These are phyloP conservation scores for Idaea dimidiata DNA, from an alignment of 2,888 invertebrate genomes.

Conservation along the genomic window DNA sequence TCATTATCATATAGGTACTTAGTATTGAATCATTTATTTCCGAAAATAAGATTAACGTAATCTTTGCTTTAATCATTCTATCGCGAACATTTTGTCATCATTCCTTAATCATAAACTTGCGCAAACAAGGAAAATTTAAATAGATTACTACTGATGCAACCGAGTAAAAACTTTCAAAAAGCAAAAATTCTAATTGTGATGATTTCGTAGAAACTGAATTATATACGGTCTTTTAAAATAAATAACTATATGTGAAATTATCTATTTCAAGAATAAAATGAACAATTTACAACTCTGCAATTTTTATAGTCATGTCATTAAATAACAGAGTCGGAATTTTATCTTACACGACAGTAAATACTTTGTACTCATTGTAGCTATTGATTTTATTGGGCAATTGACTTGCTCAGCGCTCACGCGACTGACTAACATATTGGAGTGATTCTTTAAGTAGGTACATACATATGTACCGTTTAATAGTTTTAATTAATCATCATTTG, in stretches of 20 bases:
- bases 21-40: neutral
- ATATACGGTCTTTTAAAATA: neutral
- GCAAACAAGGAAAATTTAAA: neutral
- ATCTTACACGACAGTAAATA: neutral
- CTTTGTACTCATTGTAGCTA: constrained; percentile 21
- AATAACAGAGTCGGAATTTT: neutral
- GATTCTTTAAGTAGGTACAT: neutral
- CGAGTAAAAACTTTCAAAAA: neutral
- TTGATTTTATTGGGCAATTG: constrained; percentile 31
- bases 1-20: too few species aligned
- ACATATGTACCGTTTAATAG: neutral
- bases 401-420: constrained; percentile 19
- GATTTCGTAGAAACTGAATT: neutral
- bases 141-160: neutral
- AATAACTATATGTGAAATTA: neutral
- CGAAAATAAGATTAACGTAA: neutral
- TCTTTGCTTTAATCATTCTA: neutral
- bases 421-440: constrained; percentile 12
- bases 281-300: neutral
- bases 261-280: neutral
- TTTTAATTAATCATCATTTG: constrained; percentile 7
- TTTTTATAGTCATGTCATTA: neutral
- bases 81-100: neutral
- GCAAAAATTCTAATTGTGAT: neutral
- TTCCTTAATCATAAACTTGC: neutral